Base-by-base conservation (phyloP, 2,113 vertebrate genomes). In the Blennius ocellaris region DNA sequence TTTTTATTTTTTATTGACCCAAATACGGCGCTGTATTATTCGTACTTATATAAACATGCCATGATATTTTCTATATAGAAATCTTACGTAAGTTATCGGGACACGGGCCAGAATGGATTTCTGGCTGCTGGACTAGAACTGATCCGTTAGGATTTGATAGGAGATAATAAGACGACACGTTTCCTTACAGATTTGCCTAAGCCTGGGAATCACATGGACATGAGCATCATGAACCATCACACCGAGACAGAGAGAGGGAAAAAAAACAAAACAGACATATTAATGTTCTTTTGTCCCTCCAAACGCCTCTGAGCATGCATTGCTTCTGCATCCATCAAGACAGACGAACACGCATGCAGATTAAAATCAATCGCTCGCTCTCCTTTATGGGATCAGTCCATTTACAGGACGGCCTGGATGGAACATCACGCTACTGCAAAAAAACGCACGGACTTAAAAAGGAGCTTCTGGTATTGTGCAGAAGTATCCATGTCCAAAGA, bases 101-200 rank as follows among this genome's bases (percentile, higher is more conserved):
- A 50, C 58, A 47, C 57, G 57, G 48, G 70, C 76, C 57, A 45
- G 65, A 43, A 83, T 65, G 5, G 61, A 84, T 80, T 84, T 86
- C 47, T 43, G 48, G 63, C 48, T 14, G 55, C 62, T 58, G 55
- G 43, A 74, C 40, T 21, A 64, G 16, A 84, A 75, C 69, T 74
- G 82, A 86, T 80, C 69, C 2, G 55, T 74, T 16, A 59, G 75
- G 84, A 87, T 89, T 89, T 73, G 69, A 85, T 66, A n/a, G 61
- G 67, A 73, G 58, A 89, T 82, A 90, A 89, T 76, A 85, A 77
- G 80, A 82, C 49, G 11, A 80, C 82, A 78, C 76, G 81, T 91
- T 90, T 90, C 72, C 80, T 85, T 53, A 47, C 82, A 83, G 90
- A 86, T 89, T 85, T 91, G 66, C 78, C 67, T 85, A 88, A 90